Conservation (phyloP, 2,888 invertebrate species). For the Exephanes ischioxanthus region DNA sequence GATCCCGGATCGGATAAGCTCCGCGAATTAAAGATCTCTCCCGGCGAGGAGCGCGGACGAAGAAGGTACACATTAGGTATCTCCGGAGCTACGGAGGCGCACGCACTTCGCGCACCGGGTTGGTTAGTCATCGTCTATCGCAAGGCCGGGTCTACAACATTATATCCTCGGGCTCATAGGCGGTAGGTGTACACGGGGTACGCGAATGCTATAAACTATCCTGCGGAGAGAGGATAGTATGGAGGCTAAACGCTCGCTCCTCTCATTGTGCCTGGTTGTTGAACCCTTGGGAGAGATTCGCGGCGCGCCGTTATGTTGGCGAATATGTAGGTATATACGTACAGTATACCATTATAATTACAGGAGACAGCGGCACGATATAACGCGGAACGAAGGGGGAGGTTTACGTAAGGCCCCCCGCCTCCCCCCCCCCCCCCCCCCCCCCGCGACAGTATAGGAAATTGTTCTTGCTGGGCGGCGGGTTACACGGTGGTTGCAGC, state of each 20-base stretch:
- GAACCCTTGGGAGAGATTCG: conserved; percentile 79
- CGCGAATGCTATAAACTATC: conserved; percentile 30
- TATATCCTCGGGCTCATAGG: conserved; percentile 41
- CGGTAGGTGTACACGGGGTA: conserved; percentile 17
- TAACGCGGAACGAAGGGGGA: conserved; percentile 43
- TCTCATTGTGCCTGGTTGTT: conserved; percentile 81
- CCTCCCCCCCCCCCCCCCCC: neutral
- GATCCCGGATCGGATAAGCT: conserved; percentile 19
- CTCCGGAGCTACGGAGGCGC: neutral
- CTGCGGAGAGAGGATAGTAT: conserved; percentile 36
- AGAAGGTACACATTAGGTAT: neutral
- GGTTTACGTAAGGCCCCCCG: conserved; percentile 52
- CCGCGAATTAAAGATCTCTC: conserved; percentile 12
- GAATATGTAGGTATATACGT: conserved; percentile 52
- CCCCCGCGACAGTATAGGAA: conserved; percentile 29
- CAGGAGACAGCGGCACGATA: conserved; percentile 50
- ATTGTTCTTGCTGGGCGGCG: conserved; percentile 49
- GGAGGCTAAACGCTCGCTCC: conserved; percentile 58
- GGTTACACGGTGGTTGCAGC: conserved; percentile 1
- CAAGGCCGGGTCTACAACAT: conserved; percentile 35
- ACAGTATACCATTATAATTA: conserved; percentile 65
- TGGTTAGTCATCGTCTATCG: conserved; percentile 59
- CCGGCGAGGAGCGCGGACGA: neutral
- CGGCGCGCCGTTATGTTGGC: conserved; percentile 70
- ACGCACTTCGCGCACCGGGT: conserved; percentile 49